Conservation (phyloP, 1,140 invertebrate species). For the Eumeta japonica region DNA sequence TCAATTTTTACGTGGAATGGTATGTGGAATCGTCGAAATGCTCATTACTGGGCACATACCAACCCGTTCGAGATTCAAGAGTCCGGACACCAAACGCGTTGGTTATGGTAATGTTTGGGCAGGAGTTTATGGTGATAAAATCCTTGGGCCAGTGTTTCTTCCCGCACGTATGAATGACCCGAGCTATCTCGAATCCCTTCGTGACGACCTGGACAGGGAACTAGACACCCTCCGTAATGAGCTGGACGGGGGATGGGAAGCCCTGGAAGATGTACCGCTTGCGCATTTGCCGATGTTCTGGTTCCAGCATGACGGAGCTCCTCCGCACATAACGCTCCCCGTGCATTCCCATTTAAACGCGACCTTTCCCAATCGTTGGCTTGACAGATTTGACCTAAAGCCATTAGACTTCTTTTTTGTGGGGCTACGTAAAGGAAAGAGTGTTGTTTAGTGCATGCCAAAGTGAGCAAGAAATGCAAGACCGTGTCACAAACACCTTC, state of each 20-base stretch:
- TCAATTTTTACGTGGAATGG: too few species aligned
- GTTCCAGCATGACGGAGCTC: slow-evolving; percentile 2
- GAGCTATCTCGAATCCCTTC: too few species aligned
- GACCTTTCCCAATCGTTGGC: background rate
- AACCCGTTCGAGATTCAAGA: too few species aligned
- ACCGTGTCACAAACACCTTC: too few species aligned
- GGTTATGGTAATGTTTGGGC: background rate
- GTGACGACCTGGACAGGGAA: background rate
- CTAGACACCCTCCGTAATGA: background rate
- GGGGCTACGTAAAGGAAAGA: background rate
- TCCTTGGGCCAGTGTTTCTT: slow-evolving; percentile 2
- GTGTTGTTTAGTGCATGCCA: background rate
- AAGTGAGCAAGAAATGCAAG: background rate
- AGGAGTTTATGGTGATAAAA: too few species aligned
- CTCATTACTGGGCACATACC: too few species aligned
- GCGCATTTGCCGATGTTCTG: too few species aligned
- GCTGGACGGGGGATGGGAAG: background rate
- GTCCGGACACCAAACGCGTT: background rate
- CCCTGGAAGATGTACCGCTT: too few species aligned
- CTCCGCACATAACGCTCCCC: background rate
- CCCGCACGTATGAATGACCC: background rate
- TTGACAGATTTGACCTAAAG: background rate
- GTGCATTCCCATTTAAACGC: background rate
- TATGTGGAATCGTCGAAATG: too few species aligned
- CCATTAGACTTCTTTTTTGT: slow-evolving; percentile 3